Conservation (phyloP, 2,113 vertebrate species). For the Silurus asotus region DNA sequence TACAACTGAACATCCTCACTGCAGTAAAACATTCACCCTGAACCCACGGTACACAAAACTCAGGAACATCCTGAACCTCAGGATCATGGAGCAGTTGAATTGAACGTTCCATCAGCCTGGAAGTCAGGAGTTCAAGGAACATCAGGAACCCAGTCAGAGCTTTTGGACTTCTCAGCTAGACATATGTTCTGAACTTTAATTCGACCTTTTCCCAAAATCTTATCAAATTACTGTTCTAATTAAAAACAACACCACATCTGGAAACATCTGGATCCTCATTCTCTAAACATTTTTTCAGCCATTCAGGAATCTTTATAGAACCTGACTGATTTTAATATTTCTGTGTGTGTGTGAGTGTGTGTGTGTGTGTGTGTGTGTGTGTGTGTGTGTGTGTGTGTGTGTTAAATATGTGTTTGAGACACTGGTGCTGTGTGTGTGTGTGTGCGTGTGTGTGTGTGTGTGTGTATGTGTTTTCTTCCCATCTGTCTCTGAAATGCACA, state of each 20-base stretch:
- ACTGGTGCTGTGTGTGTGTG: not conserved
- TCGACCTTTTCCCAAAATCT: not conserved
- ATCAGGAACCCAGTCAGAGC: too few relatives aligned
- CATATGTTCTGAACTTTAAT: not conserved
- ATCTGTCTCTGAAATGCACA: conserved; percentile 6
- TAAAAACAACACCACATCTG: not conserved
- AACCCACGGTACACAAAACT: not conserved
- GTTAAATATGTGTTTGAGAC: too few relatives aligned
- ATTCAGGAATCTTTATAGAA: not conserved
- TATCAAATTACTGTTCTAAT: not conserved
- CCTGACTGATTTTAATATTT: not conserved
- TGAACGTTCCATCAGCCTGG: too few relatives aligned
- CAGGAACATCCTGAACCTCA: not conserved
- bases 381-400: not conserved
- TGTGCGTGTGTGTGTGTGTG: not conserved
- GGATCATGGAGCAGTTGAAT: too few relatives aligned
- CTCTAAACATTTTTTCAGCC: not conserved
- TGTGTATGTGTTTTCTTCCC: not conserved
- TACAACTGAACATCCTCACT: too few relatives aligned
- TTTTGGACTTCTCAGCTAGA: not conserved
- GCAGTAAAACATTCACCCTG: too few relatives aligned
- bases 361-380: not conserved
- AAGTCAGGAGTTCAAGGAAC: too few relatives aligned
- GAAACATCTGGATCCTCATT: not conserved
- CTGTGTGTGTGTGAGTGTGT: conserved; percentile 4